A percentile compares a stretch with the other conserved stretches of the same genome.
Evolutionary conservation across 2,888 invertebrate species (phyloP).

Genomic region (Adineta ricciae): DNA sequence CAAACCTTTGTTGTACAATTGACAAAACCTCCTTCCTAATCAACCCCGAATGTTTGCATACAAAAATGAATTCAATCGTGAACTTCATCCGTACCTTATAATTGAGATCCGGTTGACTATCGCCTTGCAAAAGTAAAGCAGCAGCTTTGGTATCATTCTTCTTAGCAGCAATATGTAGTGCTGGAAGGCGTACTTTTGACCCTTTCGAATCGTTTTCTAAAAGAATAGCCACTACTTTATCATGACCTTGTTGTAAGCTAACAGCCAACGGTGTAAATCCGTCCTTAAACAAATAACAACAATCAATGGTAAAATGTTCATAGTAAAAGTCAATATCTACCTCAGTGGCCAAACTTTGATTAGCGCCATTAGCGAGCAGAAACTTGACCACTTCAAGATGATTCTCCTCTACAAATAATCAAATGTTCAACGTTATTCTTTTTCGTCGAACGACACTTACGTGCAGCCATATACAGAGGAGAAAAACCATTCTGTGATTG

Average conservation of each 20-base stretch:
- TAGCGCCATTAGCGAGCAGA: slow-evolving; percentile 82
- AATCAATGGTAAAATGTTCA: background rate
- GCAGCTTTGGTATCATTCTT: slow-evolving; percentile 98
- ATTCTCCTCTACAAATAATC: slow-evolving; percentile 62
- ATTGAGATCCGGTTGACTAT: slow-evolving; percentile 30
- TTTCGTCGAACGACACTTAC: slow-evolving; percentile 40
- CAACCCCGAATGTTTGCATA: background rate
- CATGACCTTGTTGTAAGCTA: slow-evolving; percentile 93
- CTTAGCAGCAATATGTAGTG: slow-evolving; percentile 96
- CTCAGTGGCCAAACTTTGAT: slow-evolving; percentile 94
- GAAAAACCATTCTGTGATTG: slow-evolving; percentile 92
- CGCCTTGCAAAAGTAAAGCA: slow-evolving; percentile 63
- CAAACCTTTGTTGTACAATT: slow-evolving; percentile 51
- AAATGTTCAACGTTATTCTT: slow-evolving; percentile 61
- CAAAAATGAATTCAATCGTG: background rate
- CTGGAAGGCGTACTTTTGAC: slow-evolving; percentile 79
- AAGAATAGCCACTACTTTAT: slow-evolving; percentile 91
- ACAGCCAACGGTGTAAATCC: slow-evolving; percentile 97
- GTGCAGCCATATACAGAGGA: slow-evolving; percentile 97
- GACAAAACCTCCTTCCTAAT: slow-evolving; percentile 41
- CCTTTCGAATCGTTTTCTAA: slow-evolving; percentile 94
- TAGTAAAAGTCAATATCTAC: slow-evolving; percentile 48
- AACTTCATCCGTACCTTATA: slow-evolving; percentile 15
- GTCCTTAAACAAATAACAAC: slow-evolving; percentile 57
- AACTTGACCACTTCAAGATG: slow-evolving; percentile 89